Evolutionary conservation across 2,888 invertebrate species (phyloP), one percentile per base, ranked within the genome.

Genomic region (Omphaloscelis lunosa): DNA sequence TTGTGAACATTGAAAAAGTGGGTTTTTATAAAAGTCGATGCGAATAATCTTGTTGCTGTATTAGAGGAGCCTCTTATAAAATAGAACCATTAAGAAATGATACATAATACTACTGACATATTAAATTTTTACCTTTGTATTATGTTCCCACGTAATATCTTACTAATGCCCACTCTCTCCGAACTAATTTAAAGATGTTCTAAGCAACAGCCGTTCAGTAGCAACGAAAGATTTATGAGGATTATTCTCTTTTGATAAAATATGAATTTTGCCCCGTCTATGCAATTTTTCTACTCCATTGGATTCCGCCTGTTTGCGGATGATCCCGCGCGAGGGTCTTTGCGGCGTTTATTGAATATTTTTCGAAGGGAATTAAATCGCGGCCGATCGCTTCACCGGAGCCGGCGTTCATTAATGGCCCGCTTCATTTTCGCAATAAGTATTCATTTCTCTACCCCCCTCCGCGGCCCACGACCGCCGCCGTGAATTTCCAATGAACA

Each of bases 341-440:
- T 89, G 91, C 90, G 91, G 92, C 91, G 93, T 91, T 95, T 95
- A 95, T 95, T 95, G 95, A 95, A 95, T 95, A 95, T 94, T 95
- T 95, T 94, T 94, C 93, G 93, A 93, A 93, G 92, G 92, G 94
- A 94, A 96, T 95, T 95, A 95, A 95, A 93, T 93, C 92, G 91
- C 91, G 91, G 92, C 88, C 90, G 93, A 93, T 92, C 93, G 93
- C 92, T 93, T 93, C 92, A 91, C 88, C 91, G 92, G 91, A 93
- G 92, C 89, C 91, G 89, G 90, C 91, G 91, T 93, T 95, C 95
- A 95, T 95, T 96, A 96, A 95, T 95, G 91, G 91, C 86, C 85
- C 92, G 94, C 93, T 95, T 95, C 95, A 95, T 95, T 95, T 95
- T 95, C 94, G 95, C 95, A 96, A 96, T 96, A 96, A 96, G 96